Percentiles rank a stretch among this genome's conserved stretches.
Conservation (phyloP, 1,140 invertebrate species). For the Yoshiicerus persimilis region DNA sequence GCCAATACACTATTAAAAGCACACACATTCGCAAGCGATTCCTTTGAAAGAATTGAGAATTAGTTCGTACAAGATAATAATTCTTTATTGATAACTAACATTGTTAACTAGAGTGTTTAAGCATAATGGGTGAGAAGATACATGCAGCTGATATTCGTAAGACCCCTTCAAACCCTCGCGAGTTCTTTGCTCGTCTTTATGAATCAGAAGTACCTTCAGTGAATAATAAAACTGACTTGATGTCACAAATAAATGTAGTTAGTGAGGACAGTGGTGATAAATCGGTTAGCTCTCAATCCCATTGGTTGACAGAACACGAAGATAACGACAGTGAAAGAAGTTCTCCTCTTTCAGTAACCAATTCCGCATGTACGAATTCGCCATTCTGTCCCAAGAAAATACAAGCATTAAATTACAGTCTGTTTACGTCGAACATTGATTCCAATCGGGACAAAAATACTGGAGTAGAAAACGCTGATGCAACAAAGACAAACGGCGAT, state of each 20-base stretch:
- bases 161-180: constrained; percentile 36
- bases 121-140: neutral
- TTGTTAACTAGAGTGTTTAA: too few relatives aligned
- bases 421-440: neutral
- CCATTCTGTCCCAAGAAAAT: neutral
- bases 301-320: neutral
- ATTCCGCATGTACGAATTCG: neutral
- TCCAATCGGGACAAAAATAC: neutral
- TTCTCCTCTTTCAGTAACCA: neutral
- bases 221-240: neutral
- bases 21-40: too few relatives aligned
- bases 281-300: neutral
- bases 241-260: neutral
- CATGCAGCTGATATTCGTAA: neutral
- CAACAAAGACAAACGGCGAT: neutral
- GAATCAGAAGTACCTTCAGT: neutral
- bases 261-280: neutral
- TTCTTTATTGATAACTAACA: too few relatives aligned
- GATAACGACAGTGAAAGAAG: neutral
- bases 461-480: neutral
- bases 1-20: too few relatives aligned
- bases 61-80: too few relatives aligned
- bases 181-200: constrained; percentile 44
- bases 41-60: too few relatives aligned
- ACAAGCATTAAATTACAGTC: neutral